A percentile compares a stretch with the other conserved stretches of the same genome.
These are phyloP conservation scores for Parasteatoda tepidariorum DNA, from an alignment of 1,140 invertebrate species.

Conservation along the genomic window DNA sequence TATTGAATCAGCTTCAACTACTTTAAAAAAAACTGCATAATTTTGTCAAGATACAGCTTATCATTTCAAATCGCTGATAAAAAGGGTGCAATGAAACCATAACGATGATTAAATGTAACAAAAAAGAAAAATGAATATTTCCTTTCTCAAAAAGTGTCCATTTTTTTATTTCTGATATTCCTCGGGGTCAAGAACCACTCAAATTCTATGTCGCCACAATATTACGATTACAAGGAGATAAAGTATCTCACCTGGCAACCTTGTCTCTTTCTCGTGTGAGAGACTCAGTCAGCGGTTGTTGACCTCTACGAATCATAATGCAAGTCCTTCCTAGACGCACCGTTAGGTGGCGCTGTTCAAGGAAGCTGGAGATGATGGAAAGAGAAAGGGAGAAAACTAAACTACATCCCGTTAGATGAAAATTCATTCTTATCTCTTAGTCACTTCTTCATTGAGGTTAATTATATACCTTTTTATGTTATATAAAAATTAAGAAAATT, in stretches of 20 bases:
- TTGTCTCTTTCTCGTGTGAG: background rate
- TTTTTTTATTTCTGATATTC: too few species aligned
- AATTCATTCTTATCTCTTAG: background rate
- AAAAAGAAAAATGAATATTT: too few species aligned
- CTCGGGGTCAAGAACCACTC: conserved; percentile 17
- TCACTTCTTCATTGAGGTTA: background rate
- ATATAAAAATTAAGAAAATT: too few species aligned
- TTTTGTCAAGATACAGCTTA: too few species aligned
- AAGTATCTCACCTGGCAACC: background rate
- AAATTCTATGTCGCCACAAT: background rate
- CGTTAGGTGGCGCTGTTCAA: conserved; percentile 5
- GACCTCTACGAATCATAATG: conserved; percentile 11
- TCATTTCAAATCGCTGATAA: too few species aligned
- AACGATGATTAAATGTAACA: too few species aligned
- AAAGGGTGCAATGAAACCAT: too few species aligned
- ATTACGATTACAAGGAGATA: background rate
- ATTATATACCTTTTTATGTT: too few species aligned
- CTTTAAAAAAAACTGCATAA: too few species aligned
- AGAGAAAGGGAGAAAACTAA: conserved; percentile 11
- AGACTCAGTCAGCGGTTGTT: conserved; percentile 43
- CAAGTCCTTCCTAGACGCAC: background rate
- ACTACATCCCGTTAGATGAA: too few species aligned
- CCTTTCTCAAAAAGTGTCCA: too few species aligned
- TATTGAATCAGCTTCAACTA: too few species aligned
- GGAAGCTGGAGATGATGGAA: background rate